Percentiles rank a stretch among this genome's conserved stretches.
These are phyloP conservation scores for Betta splendens DNA, from an alignment of 2,797 vertebrate genomes.

Conservation along the genomic window DNA sequence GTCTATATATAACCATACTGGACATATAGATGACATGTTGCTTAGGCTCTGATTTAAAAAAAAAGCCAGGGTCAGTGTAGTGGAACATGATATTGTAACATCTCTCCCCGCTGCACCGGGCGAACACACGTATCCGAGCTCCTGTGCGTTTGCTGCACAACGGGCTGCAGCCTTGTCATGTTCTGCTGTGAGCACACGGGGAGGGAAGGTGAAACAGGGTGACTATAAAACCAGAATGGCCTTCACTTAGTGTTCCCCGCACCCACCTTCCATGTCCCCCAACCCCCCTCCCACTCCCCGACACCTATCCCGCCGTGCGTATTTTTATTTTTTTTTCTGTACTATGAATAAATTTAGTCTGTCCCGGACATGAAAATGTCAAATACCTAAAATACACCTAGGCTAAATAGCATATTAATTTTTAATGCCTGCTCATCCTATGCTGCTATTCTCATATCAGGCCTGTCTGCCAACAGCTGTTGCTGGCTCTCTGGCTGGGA, in stretches of 20 bases:
- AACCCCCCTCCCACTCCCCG: conserved; percentile 22
- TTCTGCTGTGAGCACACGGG: conserved; percentile 21
- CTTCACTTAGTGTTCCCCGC: conserved; percentile 68
- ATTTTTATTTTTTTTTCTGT: conserved; percentile 75
- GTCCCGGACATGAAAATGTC: conserved; percentile 90
- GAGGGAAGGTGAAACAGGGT: conserved; percentile 62
- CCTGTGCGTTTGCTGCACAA: background rate
- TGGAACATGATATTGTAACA: background rate
- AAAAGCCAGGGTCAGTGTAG: background rate
- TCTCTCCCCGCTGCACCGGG: background rate
- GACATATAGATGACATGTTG: background rate
- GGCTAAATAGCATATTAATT: conserved; percentile 91
- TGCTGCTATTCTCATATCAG: conserved; percentile 90
- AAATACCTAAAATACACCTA: conserved; percentile 91
- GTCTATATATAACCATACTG: background rate
- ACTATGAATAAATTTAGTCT: conserved; percentile 88
- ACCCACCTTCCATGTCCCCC: conserved; percentile 25
- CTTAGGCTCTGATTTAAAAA: background rate
- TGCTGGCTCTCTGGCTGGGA: conserved; percentile 84
- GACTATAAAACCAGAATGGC: conserved; percentile 74
- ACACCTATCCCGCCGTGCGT: conserved; percentile 59
- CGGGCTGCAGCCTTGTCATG: conserved; percentile 6
- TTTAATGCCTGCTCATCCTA: conserved; percentile 89
- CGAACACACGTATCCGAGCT: too few species aligned
- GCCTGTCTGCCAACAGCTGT: conserved; percentile 89